Evolutionary conservation across 2,888 invertebrate genomes (phyloP), one percentile per base, ranked within the genome.

Genomic region (Xestobium rufovillosum): DNA sequence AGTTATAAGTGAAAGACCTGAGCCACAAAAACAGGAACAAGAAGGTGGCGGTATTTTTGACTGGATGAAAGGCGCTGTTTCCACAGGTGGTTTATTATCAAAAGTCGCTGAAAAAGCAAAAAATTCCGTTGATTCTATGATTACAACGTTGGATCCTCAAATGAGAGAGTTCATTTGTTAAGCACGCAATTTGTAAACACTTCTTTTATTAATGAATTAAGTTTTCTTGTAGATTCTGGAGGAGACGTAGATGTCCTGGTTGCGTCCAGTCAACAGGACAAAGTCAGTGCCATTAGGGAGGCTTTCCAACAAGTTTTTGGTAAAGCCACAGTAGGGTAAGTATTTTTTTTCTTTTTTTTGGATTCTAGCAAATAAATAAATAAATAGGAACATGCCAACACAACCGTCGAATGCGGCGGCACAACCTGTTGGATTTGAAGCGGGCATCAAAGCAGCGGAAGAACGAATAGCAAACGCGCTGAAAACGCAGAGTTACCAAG

Each of bases 141-240:
- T 90, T 35, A 88, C 87, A 6, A 88, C 88, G 4, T 66, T 90
- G 14, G 89, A 90, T 62, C 89, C 89, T 10, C 88, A 89, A 61
- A 90, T 89, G 89, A 82, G 80, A 59, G 85, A 88, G 65, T 82
- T 84, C 55, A 76, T 88, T 47, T 76, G 88, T 88, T n/a, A 71
- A 73, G 80, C 75, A 51, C 27, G 28, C 41, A 29, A 28, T 36
- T 9, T 17, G 13, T 25, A 44, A 23, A 19, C 10, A 11, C 17
- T 19, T 34, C 12, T 17, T 23, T 15, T 14, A 27, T 35, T 40
- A 12, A 17, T 17, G 27, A 33, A 17, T 38, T 19, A 30, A n/a
- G 34, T 4, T 12, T 53, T 45, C 36, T 67, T 70, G 39, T 60
- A 87, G 86, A 80, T 68, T 80, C 82, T 46, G 85, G 84, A n/a